Conservation (phyloP, 2,797 vertebrate species). For the Anguilla megastoma region DNA sequence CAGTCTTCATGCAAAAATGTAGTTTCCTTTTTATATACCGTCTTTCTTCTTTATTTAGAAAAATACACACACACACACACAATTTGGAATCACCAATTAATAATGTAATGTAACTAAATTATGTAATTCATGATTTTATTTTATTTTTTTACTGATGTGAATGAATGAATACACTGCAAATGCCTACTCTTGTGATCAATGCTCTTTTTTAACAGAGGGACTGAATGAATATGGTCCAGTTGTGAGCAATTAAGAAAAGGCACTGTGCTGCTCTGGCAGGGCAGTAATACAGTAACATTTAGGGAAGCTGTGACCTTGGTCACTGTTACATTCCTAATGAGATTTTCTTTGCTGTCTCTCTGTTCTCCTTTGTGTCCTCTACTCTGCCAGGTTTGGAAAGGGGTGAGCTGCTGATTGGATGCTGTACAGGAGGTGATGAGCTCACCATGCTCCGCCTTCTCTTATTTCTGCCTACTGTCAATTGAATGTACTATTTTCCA, state of each 20-base stretch:
- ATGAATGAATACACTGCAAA: conserved; percentile 3
- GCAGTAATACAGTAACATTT: neutral
- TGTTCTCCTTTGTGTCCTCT: conserved; percentile 70
- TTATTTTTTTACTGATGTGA: neutral
- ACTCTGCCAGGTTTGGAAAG: conserved; percentile 76
- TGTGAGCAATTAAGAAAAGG: neutral
- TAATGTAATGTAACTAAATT: neutral
- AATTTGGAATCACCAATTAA: neutral
- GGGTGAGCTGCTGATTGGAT: conserved; percentile 75
- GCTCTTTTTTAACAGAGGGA: neutral
- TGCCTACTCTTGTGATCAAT: neutral
- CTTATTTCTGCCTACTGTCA: conserved; percentile 93
- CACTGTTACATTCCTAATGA: conserved; percentile 16
- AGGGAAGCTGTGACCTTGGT: neutral
- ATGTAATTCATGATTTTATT: neutral
- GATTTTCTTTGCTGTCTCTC: conserved; percentile 52
- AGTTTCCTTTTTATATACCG: neutral
- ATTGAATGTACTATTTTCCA: conserved; percentile 40
- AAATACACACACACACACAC: neutral
- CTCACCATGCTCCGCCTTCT: conserved; percentile 79
- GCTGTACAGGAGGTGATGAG: conserved; percentile 70
- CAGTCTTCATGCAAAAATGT: neutral
- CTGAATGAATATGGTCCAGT: neutral
- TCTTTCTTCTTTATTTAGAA: neutral
- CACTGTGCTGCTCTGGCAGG: neutral